Evolutionary conservation across 2,113 vertebrate species (phyloP), one percentile per base, ranked within the genome.

Genomic region (Gila orcuttii): DNA sequence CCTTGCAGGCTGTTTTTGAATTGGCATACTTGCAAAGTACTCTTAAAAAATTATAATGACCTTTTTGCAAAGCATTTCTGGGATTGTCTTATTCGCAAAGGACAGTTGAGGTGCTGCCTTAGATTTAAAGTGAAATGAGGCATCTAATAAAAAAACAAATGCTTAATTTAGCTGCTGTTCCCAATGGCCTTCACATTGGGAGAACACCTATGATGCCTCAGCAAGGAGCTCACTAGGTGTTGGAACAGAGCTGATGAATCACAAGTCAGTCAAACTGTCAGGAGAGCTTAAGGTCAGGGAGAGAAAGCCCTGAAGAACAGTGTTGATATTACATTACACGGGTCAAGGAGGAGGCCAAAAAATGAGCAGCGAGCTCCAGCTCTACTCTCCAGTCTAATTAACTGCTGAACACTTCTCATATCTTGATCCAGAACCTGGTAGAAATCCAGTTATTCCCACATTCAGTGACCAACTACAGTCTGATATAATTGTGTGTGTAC

Each of bases 321-420:
- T 66, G 59, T 50, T 85, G 39, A 77, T 66, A 77, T 77, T 50
- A 59, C 55, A 76, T 76, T 84, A 50, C 71, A 84, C 11, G 42
- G 59, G 83, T 66, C 73, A 85, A 60, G 25, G 23, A 62, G 31
- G 52, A 77, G 31, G 71, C 39, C 39, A 36, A n/a, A 33, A 36
- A 59, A 57, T 78, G 8, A 78, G 13, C 50, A 57, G 50, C 5
- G 7, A 6, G 28, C 52, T 78, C 76, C 50, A 57, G 28, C 50
- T 57, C 75, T 28, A 21, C 50, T 23, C 45, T 50, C n/a, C 31
- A 52, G 50, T 57, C 75, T 78, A 78, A 78, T 78, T 52, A 59
- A 59, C 28, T 78, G 28, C 9, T 23, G 76, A 59, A 78, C 52
- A 59, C 76, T 31, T 57, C 31, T 78, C 76, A 78, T 77, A 77